Conservation (phyloP, 2,888 invertebrate genomes). For the Cistogaster globosa region DNA sequence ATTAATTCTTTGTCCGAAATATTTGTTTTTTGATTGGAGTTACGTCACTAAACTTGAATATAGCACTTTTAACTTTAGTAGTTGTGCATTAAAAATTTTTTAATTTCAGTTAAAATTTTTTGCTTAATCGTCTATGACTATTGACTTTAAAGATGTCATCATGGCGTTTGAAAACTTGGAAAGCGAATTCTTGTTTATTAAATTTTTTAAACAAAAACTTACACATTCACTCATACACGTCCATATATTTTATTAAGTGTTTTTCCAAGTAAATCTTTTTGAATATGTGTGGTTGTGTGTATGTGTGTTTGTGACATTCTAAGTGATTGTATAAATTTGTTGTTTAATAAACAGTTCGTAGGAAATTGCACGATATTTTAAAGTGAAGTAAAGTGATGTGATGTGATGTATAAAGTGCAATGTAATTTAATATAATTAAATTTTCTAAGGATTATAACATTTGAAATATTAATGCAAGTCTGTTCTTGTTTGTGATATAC, state of each 20-base stretch:
- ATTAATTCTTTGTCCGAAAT: too few species aligned
- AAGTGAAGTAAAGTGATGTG: neutral
- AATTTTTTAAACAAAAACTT: neutral
- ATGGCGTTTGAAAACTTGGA: too few species aligned
- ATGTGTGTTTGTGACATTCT: slow-evolving; percentile 4
- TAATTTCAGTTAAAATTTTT: too few species aligned
- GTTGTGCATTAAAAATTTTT: too few species aligned
- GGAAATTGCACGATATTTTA: slow-evolving; percentile 37
- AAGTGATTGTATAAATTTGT: slow-evolving; percentile 14
- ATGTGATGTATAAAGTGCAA: slow-evolving; percentile 7
- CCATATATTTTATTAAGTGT: neutral
- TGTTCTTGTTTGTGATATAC: slow-evolving; percentile 69
- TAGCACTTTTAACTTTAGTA: too few species aligned
- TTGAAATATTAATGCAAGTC: slow-evolving; percentile 70
- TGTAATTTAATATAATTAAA: slow-evolving; percentile 68
- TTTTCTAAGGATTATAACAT: slow-evolving; percentile 70
- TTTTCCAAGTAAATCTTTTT: neutral
- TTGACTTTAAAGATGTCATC: too few species aligned
- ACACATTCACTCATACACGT: neutral
- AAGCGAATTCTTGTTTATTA: too few species aligned
- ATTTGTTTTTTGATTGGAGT: too few species aligned
- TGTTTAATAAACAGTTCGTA: slow-evolving; percentile 48
- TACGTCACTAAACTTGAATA: too few species aligned
- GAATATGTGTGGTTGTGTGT: neutral
- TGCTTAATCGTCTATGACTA: too few species aligned